Percentiles rank a stretch among this genome's conserved stretches.
Evolutionary conservation across 2,113 vertebrate species (phyloP).

Genomic region (Irena cyanogastra): DNA sequence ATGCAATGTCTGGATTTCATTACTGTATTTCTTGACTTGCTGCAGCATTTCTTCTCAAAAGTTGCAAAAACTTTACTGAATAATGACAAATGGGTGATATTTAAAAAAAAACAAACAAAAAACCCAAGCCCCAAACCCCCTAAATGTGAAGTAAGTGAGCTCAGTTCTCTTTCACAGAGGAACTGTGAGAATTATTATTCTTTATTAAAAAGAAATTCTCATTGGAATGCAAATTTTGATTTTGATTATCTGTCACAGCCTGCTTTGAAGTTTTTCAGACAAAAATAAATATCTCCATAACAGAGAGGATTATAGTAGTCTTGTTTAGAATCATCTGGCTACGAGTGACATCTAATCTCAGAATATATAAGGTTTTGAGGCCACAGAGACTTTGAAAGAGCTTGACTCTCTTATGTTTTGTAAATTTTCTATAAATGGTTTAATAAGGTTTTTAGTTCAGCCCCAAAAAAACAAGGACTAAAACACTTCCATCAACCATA

Average conservation of each 20-base stretch:
- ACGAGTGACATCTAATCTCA: slow-evolving; percentile 80
- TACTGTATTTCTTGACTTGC: background rate
- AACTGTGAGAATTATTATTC: slow-evolving; percentile 74
- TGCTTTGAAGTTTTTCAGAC: slow-evolving; percentile 84
- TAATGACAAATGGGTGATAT: background rate
- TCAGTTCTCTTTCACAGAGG: slow-evolving; percentile 51
- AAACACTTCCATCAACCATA: slow-evolving; percentile 49
- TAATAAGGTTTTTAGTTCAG: slow-evolving; percentile 75
- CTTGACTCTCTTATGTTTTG: slow-evolving; percentile 66
- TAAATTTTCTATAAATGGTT: slow-evolving; percentile 78
- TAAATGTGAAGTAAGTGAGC: slow-evolving; percentile 11
- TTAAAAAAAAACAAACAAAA: background rate
- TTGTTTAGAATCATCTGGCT: slow-evolving; percentile 80
- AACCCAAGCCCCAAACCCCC: background rate
- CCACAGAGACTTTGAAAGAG: slow-evolving; percentile 70
- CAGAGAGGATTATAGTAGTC: slow-evolving; percentile 79
- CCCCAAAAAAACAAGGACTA: slow-evolving; percentile 46
- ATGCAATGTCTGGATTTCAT: background rate
- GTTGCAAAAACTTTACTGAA: background rate
- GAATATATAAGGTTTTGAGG: slow-evolving; percentile 74
- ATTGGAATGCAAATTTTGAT: slow-evolving; percentile 84
- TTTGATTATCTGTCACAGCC: slow-evolving; percentile 80
- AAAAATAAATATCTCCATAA: slow-evolving; percentile 83
- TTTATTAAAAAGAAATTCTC: slow-evolving; percentile 69
- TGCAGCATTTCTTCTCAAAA: background rate